phyloP scores from a whole-genome alignment of 2,888 invertebrate species.

The Diaprepes abbreviatus region DNA sequence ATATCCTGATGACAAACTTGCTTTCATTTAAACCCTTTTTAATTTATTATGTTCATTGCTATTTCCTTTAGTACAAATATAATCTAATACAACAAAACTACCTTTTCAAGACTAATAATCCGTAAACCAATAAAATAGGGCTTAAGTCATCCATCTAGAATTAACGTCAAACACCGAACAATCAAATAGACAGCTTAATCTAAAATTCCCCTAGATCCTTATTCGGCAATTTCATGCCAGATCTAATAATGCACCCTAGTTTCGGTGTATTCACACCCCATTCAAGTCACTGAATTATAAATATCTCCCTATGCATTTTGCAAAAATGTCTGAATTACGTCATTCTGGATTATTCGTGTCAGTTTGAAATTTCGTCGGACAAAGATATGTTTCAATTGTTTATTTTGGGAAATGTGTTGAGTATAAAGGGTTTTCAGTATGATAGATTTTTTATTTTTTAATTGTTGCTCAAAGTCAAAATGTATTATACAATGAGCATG shows the following conservation, averaged over 20 bases:
- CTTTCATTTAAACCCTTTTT: no score
- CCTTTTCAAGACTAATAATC: background rate
- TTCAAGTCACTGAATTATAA: constrained; percentile 22
- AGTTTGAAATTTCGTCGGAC: no score
- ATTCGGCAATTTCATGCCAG: constrained; percentile 37
- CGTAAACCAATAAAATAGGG: background rate
- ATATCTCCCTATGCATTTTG: constrained; percentile 18
- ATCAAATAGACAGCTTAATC: constrained; percentile 27
- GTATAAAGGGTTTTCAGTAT: no score
- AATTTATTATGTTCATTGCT: no score
- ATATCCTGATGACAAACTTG: no score
- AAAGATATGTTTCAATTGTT: no score
- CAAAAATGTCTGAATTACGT: constrained; percentile 11
- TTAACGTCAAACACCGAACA: constrained; percentile 14
- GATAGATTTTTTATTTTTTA: no score
- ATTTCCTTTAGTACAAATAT: no score
- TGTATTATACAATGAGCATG: no score
- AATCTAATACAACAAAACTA: background rate
- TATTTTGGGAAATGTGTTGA: no score
- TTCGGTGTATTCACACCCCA: constrained; percentile 28
- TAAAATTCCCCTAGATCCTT: constrained; percentile 26
- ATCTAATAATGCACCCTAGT: constrained; percentile 40
- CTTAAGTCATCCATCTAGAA: constrained; percentile 13
- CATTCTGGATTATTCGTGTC: background rate
- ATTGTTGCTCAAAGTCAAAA: no score